These are phyloP conservation scores for Alosa alosa DNA, from an alignment of 2,113 vertebrate genomes.

Conservation along the genomic window DNA sequence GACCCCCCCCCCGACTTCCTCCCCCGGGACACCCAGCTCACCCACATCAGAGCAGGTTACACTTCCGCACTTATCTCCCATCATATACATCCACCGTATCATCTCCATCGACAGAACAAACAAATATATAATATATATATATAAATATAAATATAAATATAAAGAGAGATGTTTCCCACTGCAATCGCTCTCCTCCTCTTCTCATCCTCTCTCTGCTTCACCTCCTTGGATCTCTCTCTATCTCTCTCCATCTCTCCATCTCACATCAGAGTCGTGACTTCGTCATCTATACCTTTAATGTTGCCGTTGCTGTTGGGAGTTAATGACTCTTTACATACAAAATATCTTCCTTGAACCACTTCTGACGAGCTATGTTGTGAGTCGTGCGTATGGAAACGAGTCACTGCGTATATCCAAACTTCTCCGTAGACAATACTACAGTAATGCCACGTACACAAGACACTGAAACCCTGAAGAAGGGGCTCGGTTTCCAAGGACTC, in stretches of 20 bases:
- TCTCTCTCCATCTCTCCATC: background rate
- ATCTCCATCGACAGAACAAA: background rate
- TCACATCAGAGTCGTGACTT: background rate
- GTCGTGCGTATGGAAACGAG: background rate
- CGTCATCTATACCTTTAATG: background rate
- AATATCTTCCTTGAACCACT: background rate
- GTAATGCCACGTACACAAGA: background rate
- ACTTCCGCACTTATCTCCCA: slow-evolving; percentile 57
- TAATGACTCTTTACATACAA: background rate
- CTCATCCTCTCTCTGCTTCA: slow-evolving; percentile 14
- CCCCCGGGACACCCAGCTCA: slow-evolving; percentile 35
- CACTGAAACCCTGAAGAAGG: background rate
- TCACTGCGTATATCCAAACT: background rate
- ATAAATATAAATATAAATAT: no score
- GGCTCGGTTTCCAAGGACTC: slow-evolving; percentile 19
- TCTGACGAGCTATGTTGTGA: background rate
- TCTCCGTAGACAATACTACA: background rate
- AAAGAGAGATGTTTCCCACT: no score
- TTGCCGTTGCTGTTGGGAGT: background rate
- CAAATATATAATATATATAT: no score
- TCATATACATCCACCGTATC: background rate
- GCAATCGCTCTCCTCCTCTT: background rate
- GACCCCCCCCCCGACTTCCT: background rate
- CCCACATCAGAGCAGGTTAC: slow-evolving; percentile 22
- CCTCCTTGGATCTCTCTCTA: background rate